phyloP scores from a whole-genome alignment of 2,113 vertebrate genomes.

The Parus major region DNA sequence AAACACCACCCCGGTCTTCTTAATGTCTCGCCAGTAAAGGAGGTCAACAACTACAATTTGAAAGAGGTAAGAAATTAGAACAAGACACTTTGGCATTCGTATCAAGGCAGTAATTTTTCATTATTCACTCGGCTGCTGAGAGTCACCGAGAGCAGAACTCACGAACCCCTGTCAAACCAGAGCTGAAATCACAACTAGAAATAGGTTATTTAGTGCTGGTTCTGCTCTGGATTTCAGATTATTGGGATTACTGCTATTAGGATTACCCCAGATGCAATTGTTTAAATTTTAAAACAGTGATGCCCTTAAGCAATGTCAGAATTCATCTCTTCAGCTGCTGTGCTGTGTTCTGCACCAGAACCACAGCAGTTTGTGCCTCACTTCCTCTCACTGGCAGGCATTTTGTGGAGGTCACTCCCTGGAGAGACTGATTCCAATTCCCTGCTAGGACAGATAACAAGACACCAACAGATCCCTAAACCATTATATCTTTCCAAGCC shows the following conservation, averaged over 20 bases:
- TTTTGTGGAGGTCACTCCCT: neutral
- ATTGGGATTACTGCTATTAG: neutral
- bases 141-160: neutral
- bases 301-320: constrained; percentile 20
- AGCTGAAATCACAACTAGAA: neutral
- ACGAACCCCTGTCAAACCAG: neutral
- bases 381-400: neutral
- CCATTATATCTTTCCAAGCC: neutral
- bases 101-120: neutral
- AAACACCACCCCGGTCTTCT: constrained; percentile 93
- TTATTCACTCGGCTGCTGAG: neutral
- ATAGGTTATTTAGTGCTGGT: neutral
- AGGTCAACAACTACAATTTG: constrained; percentile 89
- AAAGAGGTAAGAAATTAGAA: constrained; percentile 56
- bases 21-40: constrained; percentile 96
- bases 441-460: neutral
- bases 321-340: neutral
- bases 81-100: neutral
- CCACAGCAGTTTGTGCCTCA: neutral
- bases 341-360: neutral
- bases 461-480: neutral
- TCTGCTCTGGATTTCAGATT: neutral
- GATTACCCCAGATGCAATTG: neutral
- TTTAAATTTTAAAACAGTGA: neutral
- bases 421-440: neutral